These are phyloP conservation scores for Semicossyphus pulcher DNA, from an alignment of 2,113 vertebrate genomes.

Conservation along the genomic window DNA sequence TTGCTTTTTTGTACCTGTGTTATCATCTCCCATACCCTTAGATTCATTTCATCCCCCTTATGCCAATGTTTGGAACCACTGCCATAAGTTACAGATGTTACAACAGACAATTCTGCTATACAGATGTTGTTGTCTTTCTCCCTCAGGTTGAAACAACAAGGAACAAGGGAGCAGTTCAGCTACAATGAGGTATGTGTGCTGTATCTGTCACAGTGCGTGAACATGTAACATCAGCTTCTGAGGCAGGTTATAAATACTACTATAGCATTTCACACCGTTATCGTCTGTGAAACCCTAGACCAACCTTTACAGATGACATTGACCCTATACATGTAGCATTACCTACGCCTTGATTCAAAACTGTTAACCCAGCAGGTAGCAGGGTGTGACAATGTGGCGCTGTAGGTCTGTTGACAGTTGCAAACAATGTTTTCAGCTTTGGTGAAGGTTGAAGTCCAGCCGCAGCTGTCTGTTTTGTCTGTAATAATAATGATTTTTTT, in stretches of 20 bases:
- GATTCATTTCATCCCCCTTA: no score
- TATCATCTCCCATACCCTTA: no score
- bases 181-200: conserved; percentile 85
- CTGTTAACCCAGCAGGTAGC: conserved; percentile 27
- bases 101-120: neutral
- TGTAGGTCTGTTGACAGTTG: conserved; percentile 4
- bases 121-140: conserved; percentile 46
- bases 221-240: conserved; percentile 47
- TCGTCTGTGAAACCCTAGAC: conserved; percentile 62
- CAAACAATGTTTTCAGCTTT: conserved; percentile 12
- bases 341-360: conserved; percentile 22
- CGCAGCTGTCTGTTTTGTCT: neutral
- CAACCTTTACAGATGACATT: conserved; percentile 65
- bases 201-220: conserved; percentile 24
- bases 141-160: conserved; percentile 86
- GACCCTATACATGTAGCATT: conserved; percentile 27
- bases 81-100: neutral
- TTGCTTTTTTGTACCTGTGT: no score
- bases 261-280: conserved; percentile 56
- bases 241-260: conserved; percentile 63
- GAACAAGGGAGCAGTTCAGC: conserved; percentile 85
- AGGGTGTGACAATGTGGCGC: conserved; percentile 10
- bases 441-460: conserved; percentile 29
- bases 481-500: neutral
- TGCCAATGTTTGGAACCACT: no score